Evolutionary conservation across 2,888 invertebrate genomes (phyloP), one percentile per base, ranked within the genome.

Genomic region (Chaetogeoica ovagalla): DNA sequence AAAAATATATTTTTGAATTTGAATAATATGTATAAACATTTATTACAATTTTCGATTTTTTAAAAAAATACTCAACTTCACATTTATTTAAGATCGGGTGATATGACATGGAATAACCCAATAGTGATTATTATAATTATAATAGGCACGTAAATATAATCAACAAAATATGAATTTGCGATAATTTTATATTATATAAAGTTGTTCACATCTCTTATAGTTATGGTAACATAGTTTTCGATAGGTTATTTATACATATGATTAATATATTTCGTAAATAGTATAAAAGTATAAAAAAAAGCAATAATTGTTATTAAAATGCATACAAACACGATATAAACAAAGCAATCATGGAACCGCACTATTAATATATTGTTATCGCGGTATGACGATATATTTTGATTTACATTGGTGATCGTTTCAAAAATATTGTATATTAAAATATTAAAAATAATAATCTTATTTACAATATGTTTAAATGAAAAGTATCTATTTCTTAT

Each of bases 241-340:
- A 63, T 57, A 65, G n/a, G 48, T 15, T 13, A 70, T 39, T 57
- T 59, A 39, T 39, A 59, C 37, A 48, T 11, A 59, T 68, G 66
- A 68, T 68, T 59, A 66, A 66, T 75, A 75, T 43, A 68, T 68
- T 59, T 57, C 43, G 59, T 57, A 68, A 17, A 39, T 71, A 76
- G 17, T 76, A 76, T 59, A 76, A 76, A 76, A 76, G 30, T 76
- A 76, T 76, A 76, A 76, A 76, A 73, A n/a, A 59, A 66, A 65
- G 65, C 21, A 55, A 74, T 43, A 65, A 65, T 43, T 66, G 4
- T 30, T 30, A 66, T 75, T 37, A 65, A 43, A 19, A 59, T 43
- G 43, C 57, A 30, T 75, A 43, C 48, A 73, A 30, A 62, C 62
- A 7, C 4, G 9, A 73, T 30, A 52, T 52, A 23, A 72, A 72